Conservation (phyloP, 1,140 invertebrate species). For the Chironomus tepperi region DNA sequence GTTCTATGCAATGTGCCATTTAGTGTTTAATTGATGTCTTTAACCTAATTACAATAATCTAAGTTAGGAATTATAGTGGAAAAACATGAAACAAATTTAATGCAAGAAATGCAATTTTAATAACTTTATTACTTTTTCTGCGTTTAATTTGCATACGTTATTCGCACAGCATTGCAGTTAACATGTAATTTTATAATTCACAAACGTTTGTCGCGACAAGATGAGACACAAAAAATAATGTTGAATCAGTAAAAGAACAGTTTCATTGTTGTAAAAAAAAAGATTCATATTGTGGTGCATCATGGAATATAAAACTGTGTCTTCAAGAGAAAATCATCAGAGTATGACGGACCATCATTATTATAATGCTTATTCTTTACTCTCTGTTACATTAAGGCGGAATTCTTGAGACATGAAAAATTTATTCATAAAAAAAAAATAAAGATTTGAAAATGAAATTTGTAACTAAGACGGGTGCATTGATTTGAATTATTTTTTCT, state of each 20-base stretch:
- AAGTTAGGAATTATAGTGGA: too few relatives aligned
- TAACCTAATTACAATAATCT: too few relatives aligned
- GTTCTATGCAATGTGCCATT: neutral
- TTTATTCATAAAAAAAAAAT: neutral
- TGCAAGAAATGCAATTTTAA: neutral
- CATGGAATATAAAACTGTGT: neutral
- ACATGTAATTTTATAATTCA: neutral
- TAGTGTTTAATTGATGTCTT: too few relatives aligned
- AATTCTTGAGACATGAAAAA: neutral
- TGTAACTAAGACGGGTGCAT: too few relatives aligned
- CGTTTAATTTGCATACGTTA: conserved; percentile 16
- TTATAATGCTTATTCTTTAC: conserved; percentile 11
- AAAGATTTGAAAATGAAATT: neutral
- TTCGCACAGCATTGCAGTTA: neutral
- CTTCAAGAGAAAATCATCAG: neutral
- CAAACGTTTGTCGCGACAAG: neutral
- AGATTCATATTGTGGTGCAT: neutral
- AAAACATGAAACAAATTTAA: neutral
- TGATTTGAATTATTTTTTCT: too few relatives aligned
- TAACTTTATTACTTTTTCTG: neutral
- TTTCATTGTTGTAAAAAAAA: neutral
- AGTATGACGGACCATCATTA: neutral
- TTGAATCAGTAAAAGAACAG: neutral
- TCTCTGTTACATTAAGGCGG: neutral
- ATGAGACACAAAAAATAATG: too few relatives aligned